Conservation (phyloP, 2,113 vertebrate species). For the Thunnus thynnus region DNA sequence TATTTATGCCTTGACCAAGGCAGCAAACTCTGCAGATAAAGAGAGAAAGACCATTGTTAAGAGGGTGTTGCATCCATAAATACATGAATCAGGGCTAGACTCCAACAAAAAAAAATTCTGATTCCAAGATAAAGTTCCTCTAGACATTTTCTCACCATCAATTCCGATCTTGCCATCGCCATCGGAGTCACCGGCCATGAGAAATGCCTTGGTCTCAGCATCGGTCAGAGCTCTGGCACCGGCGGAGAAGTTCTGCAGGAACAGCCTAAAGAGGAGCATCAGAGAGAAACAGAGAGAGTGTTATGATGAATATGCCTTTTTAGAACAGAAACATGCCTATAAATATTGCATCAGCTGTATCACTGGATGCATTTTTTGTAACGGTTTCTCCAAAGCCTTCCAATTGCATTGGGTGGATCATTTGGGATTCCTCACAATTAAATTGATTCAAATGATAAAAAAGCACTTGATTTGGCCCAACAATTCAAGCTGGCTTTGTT, state of each 20-base stretch:
- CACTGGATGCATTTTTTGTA: too few relatives aligned
- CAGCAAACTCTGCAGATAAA: constrained; percentile 84
- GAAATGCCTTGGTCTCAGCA: constrained; percentile 83
- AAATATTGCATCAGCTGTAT: background rate
- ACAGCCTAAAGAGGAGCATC: constrained; percentile 71
- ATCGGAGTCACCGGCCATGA: constrained; percentile 85
- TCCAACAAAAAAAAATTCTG: background rate
- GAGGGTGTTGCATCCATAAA: background rate
- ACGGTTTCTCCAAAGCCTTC: too few relatives aligned
- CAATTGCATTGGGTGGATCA: too few relatives aligned
- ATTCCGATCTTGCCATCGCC: constrained; percentile 88
- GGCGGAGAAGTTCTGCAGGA: constrained; percentile 87
- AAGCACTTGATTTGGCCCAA: background rate
- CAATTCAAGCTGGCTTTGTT: background rate
- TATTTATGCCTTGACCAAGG: constrained; percentile 84
- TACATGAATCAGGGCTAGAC: too few relatives aligned
- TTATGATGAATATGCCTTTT: background rate
- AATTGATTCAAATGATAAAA: background rate
- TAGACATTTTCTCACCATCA: constrained; percentile 79
- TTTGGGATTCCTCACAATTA: background rate
- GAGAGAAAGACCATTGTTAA: background rate
- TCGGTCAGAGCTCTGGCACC: constrained; percentile 84
- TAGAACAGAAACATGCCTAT: background rate
- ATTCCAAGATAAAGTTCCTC: background rate
- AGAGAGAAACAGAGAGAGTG: background rate